These are phyloP conservation scores for Gisinianus flammeolus DNA, from an alignment of 2,888 invertebrate species.

Conservation along the genomic window DNA sequence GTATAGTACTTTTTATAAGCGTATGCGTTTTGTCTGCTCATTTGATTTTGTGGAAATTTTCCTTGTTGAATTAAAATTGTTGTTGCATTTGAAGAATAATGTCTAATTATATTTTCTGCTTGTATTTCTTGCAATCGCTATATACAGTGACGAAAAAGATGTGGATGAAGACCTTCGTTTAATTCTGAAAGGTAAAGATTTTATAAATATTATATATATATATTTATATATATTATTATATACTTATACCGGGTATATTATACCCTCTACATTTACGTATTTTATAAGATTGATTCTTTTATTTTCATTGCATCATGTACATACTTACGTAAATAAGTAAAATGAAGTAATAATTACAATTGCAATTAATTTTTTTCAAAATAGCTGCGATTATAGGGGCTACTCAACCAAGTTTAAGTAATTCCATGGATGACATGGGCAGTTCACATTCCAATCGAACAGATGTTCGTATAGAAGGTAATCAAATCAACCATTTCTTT, in stretches of 20 bases:
- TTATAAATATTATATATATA: not conserved
- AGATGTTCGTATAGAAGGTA: conserved; percentile 91
- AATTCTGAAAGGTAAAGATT: conserved; percentile 66
- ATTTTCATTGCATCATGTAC: no score
- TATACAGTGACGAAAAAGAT: conserved; percentile 88
- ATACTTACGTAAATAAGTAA: no score
- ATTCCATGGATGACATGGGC: not conserved
- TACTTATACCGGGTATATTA: not conserved
- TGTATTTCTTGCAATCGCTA: no score
- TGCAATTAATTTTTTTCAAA: no score
- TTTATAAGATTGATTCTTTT: not conserved
- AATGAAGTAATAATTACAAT: no score
- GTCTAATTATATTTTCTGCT: no score
- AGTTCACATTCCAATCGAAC: conserved; percentile 57
- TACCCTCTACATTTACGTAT: not conserved
- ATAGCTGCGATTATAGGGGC: conserved; percentile 26
- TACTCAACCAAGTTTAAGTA: not conserved
- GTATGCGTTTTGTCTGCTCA: no score
- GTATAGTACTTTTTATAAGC: no score
- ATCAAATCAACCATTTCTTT: no score
- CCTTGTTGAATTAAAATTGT: no score
- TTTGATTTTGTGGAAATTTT: no score
- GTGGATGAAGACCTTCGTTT: conserved; percentile 84
- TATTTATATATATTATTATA: not conserved
- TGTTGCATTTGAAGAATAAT: no score